phyloP scores from a whole-genome alignment of 1,140 invertebrate genomes.

The Radopholus similis region DNA sequence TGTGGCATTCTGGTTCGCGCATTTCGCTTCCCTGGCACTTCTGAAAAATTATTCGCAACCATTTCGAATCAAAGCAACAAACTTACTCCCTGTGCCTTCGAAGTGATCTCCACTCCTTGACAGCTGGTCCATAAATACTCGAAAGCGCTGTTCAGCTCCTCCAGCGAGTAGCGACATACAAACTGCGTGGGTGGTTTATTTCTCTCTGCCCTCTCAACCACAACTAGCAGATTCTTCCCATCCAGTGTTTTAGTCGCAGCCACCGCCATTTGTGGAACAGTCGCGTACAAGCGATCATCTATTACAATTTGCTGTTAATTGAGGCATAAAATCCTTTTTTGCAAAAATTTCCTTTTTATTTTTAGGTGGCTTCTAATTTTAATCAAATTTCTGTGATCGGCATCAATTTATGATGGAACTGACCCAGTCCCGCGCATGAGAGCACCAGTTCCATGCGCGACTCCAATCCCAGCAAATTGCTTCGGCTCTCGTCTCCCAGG shows the following conservation, averaged over 20 bases:
- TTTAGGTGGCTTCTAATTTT: background rate
- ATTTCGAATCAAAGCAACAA: background rate
- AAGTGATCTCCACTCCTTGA: background rate
- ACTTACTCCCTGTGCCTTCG: background rate
- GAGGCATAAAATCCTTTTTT: background rate
- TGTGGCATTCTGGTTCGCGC: background rate
- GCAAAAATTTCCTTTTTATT: background rate
- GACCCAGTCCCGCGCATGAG: slow-evolving; percentile 10
- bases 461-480: background rate
- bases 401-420: background rate
- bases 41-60: background rate
- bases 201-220: background rate
- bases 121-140: background rate
- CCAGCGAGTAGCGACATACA: slow-evolving; percentile 3
- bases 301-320: background rate
- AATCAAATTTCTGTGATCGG: background rate
- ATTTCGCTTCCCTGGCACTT: background rate
- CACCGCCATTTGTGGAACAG: background rate
- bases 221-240: background rate
- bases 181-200: background rate
- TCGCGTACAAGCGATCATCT: background rate
- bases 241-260: background rate
- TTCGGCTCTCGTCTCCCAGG: slow-evolving; percentile 1
- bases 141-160: background rate
- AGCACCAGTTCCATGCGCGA: slow-evolving; percentile 18